A percentile compares a stretch with the other conserved stretches of the same genome.
These are phyloP conservation scores for Oreochromis grahami DNA, from an alignment of 2,797 vertebrate genomes.

Conservation along the genomic window DNA sequence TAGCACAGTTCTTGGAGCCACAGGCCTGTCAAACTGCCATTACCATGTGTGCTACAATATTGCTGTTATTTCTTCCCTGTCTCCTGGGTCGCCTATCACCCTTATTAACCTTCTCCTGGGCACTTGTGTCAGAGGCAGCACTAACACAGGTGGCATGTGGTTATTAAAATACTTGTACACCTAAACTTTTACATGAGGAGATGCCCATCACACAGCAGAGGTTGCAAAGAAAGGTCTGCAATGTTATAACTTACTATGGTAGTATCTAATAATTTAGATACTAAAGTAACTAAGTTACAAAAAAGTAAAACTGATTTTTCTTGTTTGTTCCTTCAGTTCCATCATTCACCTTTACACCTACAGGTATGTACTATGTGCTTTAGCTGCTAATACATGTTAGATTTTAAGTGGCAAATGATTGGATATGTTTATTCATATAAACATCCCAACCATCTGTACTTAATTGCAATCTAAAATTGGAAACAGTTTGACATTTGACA, in stretches of 20 bases:
- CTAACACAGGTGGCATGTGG: conserved; percentile 1
- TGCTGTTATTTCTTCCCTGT: conserved; percentile 31
- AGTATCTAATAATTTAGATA: not conserved
- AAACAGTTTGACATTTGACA: not conserved
- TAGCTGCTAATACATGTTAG: not conserved
- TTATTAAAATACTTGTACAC: conserved; percentile 25
- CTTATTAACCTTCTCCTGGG: conserved; percentile 64
- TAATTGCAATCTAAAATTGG: not conserved
- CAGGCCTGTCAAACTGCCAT: conserved; percentile 60
- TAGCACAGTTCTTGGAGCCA: conserved; percentile 9
- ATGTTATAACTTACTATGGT: not conserved
- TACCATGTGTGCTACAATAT: conserved; percentile 25
- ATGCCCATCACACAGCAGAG: not conserved
- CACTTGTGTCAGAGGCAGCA: conserved; percentile 18
- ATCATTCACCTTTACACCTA: conserved; percentile 96
- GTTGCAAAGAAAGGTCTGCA: not conserved
- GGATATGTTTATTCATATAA: not conserved
- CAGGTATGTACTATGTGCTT: conserved; percentile 78
- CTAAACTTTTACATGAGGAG: not conserved
- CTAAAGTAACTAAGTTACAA: not conserved
- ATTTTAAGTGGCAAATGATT: not conserved
- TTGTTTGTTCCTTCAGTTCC: conserved; percentile 80
- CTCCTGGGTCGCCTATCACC: conserved; percentile 26
- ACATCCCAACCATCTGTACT: not conserved
- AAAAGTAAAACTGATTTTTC: not conserved